A percentile compares a stretch with the other conserved stretches of the same genome.
Evolutionary conservation across 2,888 invertebrate species (phyloP).

Genomic region (Synanthedon formicaeformis): DNA sequence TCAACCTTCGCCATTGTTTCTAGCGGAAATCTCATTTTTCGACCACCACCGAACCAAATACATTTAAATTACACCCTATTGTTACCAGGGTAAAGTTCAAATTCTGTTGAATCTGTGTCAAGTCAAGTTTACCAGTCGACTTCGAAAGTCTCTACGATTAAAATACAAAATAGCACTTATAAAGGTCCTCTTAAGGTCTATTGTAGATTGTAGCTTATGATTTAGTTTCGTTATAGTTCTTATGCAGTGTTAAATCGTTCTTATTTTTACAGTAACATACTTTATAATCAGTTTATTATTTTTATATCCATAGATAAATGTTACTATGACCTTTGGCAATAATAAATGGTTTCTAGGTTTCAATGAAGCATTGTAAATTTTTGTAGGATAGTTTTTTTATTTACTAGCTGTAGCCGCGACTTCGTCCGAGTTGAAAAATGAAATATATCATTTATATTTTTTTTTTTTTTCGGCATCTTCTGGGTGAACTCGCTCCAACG

Average conservation of each 20-base stretch:
- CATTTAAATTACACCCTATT: neutral
- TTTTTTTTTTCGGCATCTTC: too few species aligned
- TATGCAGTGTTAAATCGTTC: slow-evolving; percentile 2
- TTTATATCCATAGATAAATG: neutral
- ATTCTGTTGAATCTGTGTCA: neutral
- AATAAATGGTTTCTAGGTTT: slow-evolving; percentile 10
- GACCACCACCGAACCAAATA: neutral
- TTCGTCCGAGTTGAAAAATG: too few species aligned
- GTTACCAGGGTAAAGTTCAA: neutral
- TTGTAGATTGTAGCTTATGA: neutral
- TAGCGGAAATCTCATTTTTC: slow-evolving; percentile 5
- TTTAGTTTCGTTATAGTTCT: neutral
- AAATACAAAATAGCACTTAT: neutral
- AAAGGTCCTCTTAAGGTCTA: neutral
- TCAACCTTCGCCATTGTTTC: slow-evolving; percentile 10
- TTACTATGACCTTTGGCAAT: slow-evolving; percentile 12
- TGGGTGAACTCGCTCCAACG: too few species aligned
- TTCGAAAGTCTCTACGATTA: slow-evolving; percentile 9
- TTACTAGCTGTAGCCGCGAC: too few species aligned
- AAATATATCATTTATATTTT: too few species aligned
- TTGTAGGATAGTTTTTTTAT: too few species aligned
- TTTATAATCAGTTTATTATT: neutral
- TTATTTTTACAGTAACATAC: slow-evolving; percentile 6
- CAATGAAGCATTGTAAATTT: slow-evolving; percentile 3
- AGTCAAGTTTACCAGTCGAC: neutral